Conservation (phyloP, 1,140 invertebrate species). For the Bombus difficillimus region DNA sequence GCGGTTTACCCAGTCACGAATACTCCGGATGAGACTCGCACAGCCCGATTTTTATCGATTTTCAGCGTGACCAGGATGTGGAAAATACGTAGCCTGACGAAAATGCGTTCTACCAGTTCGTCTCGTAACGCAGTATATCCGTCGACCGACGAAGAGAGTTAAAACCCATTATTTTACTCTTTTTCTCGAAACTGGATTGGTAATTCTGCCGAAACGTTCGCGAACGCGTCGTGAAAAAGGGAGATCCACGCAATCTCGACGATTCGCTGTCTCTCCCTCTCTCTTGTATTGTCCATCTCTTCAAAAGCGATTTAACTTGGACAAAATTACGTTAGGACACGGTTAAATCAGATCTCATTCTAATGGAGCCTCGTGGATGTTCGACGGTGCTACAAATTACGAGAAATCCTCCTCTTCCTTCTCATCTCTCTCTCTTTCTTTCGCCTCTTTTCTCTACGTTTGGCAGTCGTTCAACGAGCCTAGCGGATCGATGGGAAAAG, state of each 20-base stretch:
- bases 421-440: too few species aligned
- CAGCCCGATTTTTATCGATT: background rate
- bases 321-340: constrained; percentile 41
- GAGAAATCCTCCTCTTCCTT: background rate
- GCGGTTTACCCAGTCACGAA: background rate
- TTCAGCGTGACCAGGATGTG: background rate
- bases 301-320: constrained; percentile 46
- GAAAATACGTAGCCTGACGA: background rate
- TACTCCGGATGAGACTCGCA: background rate
- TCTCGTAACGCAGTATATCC: too few species aligned
- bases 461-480: constrained; percentile 24
- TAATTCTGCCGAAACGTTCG: constrained; percentile 3
- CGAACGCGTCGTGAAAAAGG: constrained; percentile 5
- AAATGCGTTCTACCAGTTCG: background rate
- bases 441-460: too few species aligned
- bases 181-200: background rate
- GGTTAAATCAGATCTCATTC: constrained; percentile 27
- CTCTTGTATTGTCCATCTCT: too few species aligned
- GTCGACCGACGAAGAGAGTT: background rate
- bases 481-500: constrained; percentile 33
- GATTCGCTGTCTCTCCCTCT: background rate
- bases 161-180: background rate
- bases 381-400: constrained; percentile 40
- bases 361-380: constrained; percentile 23
- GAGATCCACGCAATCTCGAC: constrained; percentile 6